These are phyloP conservation scores for Henricia sp. DNA, from an alignment of 53 echinoderm and acorn worm genomes.

Conservation along the genomic window DNA sequence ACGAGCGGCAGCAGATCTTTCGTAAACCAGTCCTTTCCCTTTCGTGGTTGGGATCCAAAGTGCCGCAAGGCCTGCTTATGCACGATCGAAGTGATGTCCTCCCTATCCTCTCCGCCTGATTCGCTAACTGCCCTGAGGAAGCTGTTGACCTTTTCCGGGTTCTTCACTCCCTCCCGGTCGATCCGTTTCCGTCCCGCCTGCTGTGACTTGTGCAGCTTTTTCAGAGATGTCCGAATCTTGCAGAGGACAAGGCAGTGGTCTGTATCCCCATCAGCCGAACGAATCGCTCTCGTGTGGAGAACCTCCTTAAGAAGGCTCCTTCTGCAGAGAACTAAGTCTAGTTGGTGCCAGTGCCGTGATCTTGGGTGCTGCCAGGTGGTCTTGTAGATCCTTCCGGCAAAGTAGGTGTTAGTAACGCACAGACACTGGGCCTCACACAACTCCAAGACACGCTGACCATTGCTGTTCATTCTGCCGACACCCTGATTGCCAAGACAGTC, in stretches of 20 bases:
- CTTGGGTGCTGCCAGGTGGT: constrained; percentile 64
- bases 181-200: constrained; percentile 5
- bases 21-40: too few species aligned
- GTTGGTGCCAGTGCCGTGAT: constrained; percentile 62
- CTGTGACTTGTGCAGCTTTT: constrained; percentile 38
- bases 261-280: constrained; percentile 23
- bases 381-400: constrained; percentile 54
- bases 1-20: too few species aligned
- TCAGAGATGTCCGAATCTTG: constrained; percentile 36
- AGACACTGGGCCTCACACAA: constrained; percentile 55
- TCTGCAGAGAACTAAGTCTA: constrained; percentile 60
- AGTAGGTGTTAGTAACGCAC: constrained; percentile 63
- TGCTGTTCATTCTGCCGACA: constrained; percentile 3
- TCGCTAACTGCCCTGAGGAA: neutral
- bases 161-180: neutral
- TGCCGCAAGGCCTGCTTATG: neutral
- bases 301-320: neutral
- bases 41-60: neutral
- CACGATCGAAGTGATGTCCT: neutral
- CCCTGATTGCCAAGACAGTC: constrained; percentile 4
- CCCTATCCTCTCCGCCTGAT: neutral
- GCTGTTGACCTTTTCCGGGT: neutral
- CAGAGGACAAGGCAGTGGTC: constrained; percentile 62
- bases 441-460: constrained; percentile 30
- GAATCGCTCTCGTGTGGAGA: neutral